Percentiles rank a stretch among this genome's conserved stretches.
These are phyloP conservation scores for Aporrectodea caliginosa DNA, from an alignment of 1,140 invertebrate species.

Conservation along the genomic window DNA sequence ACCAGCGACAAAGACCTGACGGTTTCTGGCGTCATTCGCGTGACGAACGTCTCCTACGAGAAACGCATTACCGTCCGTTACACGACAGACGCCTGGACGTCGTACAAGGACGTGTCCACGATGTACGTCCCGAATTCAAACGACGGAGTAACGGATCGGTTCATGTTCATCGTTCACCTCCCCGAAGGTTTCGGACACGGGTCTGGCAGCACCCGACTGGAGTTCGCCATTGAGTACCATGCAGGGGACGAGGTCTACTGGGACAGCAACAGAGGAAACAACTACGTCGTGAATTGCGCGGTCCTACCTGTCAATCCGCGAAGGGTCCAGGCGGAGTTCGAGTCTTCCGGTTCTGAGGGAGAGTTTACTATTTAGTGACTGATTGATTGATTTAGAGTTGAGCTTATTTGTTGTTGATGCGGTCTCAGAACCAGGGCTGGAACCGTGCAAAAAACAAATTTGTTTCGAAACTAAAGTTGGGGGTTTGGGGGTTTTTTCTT, in stretches of 20 bases:
- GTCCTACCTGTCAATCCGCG: background rate
- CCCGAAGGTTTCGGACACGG: slow-evolving; percentile 51
- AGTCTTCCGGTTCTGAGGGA: background rate
- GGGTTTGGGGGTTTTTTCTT: too few species aligned
- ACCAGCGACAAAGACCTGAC: slow-evolving; percentile 61
- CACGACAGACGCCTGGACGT: slow-evolving; percentile 78
- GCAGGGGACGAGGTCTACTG: slow-evolving; percentile 74
- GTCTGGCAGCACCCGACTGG: slow-evolving; percentile 62
- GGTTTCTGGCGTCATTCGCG: slow-evolving; percentile 80
- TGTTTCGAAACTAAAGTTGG: too few species aligned
- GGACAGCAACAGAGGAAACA: slow-evolving; percentile 80
- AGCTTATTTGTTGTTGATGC: too few species aligned
- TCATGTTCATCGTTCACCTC: slow-evolving; percentile 71
- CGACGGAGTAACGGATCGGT: slow-evolving; percentile 82
- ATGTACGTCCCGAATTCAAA: slow-evolving; percentile 81
- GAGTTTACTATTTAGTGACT: background rate
- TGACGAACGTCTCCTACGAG: slow-evolving; percentile 84
- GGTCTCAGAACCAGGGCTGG: too few species aligned
- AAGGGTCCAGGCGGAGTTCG: background rate
- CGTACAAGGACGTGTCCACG: slow-evolving; percentile 70
- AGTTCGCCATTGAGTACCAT: slow-evolving; percentile 77
- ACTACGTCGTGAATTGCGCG: slow-evolving; percentile 61
- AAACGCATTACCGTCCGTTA: slow-evolving; percentile 85
- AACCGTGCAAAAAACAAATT: too few species aligned
- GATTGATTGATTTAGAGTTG: too few species aligned